A percentile compares a stretch with the other conserved stretches of the same genome.
phyloP scores from a whole-genome alignment of 2,113 vertebrate species.

The Anhinga rufa region DNA sequence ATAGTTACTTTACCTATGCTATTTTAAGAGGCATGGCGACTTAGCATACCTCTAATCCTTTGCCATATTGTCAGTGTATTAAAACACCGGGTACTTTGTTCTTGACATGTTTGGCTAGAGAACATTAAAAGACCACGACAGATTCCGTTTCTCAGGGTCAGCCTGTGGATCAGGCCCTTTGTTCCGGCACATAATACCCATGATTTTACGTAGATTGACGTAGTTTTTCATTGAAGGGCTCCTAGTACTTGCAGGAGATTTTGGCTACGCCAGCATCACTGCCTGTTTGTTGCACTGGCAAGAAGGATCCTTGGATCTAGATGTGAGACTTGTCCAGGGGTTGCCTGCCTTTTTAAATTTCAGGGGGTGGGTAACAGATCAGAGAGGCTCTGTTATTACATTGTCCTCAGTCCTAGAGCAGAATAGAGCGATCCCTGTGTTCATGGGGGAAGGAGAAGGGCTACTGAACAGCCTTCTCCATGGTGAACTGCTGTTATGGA shows the following conservation, averaged over 20 bases:
- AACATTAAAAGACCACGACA: not conserved
- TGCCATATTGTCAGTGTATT: not conserved
- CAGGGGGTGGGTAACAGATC: no score
- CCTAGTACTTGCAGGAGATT: not conserved
- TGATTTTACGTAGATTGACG: not conserved
- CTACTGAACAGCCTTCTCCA: not conserved
- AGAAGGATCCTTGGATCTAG: not conserved
- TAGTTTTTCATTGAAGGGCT: not conserved
- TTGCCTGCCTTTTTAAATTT: not conserved
- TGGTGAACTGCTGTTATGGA: not conserved
- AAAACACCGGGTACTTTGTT: not conserved
- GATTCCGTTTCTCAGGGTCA: not conserved
- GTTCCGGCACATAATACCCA: not conserved
- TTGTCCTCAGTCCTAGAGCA: not conserved
- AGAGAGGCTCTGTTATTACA: accelerated
- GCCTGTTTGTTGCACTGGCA: not conserved
- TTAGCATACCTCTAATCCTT: not conserved
- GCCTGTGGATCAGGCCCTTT: not conserved
- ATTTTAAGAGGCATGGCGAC: not conserved
- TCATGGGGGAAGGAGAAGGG: not conserved
- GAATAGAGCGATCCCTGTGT: not conserved
- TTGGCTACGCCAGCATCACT: not conserved
- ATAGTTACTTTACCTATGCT: not conserved
- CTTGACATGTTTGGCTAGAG: not conserved
- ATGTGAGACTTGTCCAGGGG: not conserved